These are phyloP conservation scores for Hyalella azteca DNA, from an alignment of 2,888 invertebrate genomes.

Conservation along the genomic window DNA sequence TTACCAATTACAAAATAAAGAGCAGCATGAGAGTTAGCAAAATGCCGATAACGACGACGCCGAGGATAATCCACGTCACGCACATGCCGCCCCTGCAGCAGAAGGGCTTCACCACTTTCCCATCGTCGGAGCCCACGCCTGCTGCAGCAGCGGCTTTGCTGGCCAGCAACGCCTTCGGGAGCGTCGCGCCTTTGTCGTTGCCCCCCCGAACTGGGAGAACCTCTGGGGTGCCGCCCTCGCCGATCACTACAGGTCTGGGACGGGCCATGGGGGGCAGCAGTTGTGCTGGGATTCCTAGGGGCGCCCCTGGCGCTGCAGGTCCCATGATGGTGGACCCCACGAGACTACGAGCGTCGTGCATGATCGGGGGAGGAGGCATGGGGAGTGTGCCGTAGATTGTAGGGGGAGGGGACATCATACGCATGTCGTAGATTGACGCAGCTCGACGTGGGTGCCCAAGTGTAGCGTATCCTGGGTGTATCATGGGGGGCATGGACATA, in stretches of 20 bases:
- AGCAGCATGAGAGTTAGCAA: slow-evolving; percentile 51
- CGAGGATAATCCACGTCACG: slow-evolving; percentile 54
- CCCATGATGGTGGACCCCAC: slow-evolving; percentile 44
- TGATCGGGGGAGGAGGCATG: slow-evolving; percentile 6
- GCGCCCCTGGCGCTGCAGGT: slow-evolving; percentile 44
- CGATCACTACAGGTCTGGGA: slow-evolving; percentile 54
- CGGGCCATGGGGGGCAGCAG: slow-evolving; percentile 58
- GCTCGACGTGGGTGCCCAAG: slow-evolving; percentile 47
- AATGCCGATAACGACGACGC: slow-evolving; percentile 51
- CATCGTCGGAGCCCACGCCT: neutral
- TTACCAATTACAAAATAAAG: slow-evolving; percentile 52
- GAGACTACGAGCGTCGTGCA: slow-evolving; percentile 41
- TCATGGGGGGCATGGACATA: slow-evolving; percentile 43
- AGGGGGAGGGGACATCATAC: slow-evolving; percentile 45
- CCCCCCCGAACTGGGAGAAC: slow-evolving; percentile 49
- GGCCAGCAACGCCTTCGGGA: slow-evolving; percentile 37
- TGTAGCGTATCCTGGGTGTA: slow-evolving; percentile 38
- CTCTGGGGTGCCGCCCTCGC: slow-evolving; percentile 52
- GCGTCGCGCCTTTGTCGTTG: slow-evolving; percentile 42
- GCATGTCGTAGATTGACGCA: slow-evolving; percentile 55
- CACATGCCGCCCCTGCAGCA: slow-evolving; percentile 52
- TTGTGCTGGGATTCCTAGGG: slow-evolving; percentile 52
- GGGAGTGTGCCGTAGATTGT: slow-evolving; percentile 56
- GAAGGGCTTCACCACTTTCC: neutral
- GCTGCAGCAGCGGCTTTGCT: slow-evolving; percentile 41